Conservation (phyloP, 2,113 vertebrate species). For the Pollimyrus isidori region DNA sequence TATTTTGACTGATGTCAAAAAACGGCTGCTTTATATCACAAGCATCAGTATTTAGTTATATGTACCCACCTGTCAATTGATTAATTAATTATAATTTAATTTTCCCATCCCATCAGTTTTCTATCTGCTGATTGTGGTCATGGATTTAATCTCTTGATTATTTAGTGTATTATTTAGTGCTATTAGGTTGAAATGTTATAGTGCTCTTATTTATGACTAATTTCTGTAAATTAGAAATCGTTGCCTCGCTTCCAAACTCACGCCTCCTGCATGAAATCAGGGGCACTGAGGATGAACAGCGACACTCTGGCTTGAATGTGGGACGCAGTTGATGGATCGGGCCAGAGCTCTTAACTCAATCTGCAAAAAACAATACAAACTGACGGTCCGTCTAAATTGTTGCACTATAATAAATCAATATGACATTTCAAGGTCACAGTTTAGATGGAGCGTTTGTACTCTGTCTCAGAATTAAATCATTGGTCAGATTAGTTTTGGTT, state of each 20-base stretch:
- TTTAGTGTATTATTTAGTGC: not conserved
- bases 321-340: not conserved
- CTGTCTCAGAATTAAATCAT: not conserved
- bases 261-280: not conserved
- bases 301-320: not conserved
- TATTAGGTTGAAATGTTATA: not conserved
- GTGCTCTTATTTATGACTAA: not conserved
- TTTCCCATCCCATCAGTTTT: not conserved
- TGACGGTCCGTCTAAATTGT: not conserved
- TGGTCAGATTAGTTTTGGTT: constrained; percentile 1
- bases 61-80: not conserved
- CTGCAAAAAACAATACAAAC: not conserved
- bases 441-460: not conserved
- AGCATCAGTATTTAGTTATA: not conserved
- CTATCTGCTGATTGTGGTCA: not conserved
- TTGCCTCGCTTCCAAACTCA: not conserved
- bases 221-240: not conserved
- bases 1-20: not conserved
- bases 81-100: not conserved
- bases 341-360: not conserved
- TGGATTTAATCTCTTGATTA: not conserved
- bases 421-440: constrained; percentile 17
- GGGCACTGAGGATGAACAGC: not conserved
- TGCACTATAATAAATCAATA: constrained; percentile 11
- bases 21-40: not conserved